Evolutionary conservation across 2,113 vertebrate species (phyloP).

Genomic region (Symphodus melops): DNA sequence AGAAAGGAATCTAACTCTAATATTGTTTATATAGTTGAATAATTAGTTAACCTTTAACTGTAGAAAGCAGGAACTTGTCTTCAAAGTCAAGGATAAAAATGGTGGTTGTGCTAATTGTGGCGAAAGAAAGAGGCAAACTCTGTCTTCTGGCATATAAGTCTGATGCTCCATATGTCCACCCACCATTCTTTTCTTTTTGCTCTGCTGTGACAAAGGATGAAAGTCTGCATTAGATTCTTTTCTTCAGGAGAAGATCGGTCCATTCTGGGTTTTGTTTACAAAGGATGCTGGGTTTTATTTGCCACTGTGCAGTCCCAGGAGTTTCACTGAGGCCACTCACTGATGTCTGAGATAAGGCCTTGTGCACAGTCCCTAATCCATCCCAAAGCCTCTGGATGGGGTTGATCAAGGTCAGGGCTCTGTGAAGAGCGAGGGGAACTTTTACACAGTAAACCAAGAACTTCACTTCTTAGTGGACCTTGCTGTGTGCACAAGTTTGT

Average conservation of each 20-base stretch:
- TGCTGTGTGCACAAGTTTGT: background rate
- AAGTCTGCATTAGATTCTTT: background rate
- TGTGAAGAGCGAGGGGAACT: background rate
- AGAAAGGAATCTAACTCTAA: background rate
- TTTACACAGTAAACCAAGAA: background rate
- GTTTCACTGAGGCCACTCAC: background rate
- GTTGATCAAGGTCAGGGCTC: slow-evolving; percentile 3
- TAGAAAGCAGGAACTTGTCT: background rate
- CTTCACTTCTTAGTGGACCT: background rate
- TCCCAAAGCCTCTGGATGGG: slow-evolving; percentile 4
- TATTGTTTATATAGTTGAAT: no score
- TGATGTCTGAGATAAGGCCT: slow-evolving; percentile 8
- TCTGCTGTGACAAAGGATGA: background rate
- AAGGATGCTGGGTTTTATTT: background rate
- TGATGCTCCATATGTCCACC: background rate
- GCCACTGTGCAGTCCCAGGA: background rate
- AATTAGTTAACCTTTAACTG: background rate
- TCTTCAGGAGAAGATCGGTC: background rate
- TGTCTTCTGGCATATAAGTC: background rate
- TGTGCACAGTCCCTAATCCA: background rate
- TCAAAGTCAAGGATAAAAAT: no score
- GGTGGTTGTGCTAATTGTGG: no score
- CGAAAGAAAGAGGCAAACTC: background rate
- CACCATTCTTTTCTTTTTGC: background rate
- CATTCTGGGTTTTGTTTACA: background rate